Conservation (phyloP, 2,888 invertebrate genomes). For the Scelioninae gen. 1 region DNA sequence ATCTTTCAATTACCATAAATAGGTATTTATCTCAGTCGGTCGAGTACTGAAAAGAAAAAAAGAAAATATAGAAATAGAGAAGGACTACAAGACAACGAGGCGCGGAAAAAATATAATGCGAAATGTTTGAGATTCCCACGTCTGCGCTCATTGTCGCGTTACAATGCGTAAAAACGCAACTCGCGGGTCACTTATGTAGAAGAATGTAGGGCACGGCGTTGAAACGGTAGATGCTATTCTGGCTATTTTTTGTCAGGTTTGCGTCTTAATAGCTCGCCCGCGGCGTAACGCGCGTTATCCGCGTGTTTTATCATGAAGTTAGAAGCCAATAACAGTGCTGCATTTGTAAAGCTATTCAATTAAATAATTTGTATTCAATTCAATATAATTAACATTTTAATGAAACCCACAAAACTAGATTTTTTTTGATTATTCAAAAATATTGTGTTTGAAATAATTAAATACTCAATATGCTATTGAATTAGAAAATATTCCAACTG, state of each 20-base stretch:
- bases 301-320: slow-evolving; percentile 15
- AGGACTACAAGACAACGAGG: neutral
- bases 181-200: slow-evolving; percentile 60
- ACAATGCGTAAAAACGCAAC: slow-evolving; percentile 56
- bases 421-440: too few relatives aligned
- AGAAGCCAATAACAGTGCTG: slow-evolving; percentile 18
- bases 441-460: too few relatives aligned
- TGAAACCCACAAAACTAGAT: too few relatives aligned
- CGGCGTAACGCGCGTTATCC: slow-evolving; percentile 57
- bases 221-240: slow-evolving; percentile 73
- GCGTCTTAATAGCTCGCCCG: slow-evolving; percentile 72
- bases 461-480: too few relatives aligned
- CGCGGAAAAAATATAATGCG: slow-evolving; percentile 24
- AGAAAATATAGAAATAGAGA: slow-evolving; percentile 6
- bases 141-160: slow-evolving; percentile 47
- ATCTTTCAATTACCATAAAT: slow-evolving; percentile 37
- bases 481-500: too few relatives aligned
- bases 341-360: too few relatives aligned
- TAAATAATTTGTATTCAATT: too few relatives aligned
- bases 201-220: slow-evolving; percentile 66
- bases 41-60: slow-evolving; percentile 10
- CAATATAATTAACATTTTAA: too few relatives aligned
- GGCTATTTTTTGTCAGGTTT: slow-evolving; percentile 74
- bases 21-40: slow-evolving; percentile 50
- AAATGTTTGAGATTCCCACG: slow-evolving; percentile 52